Conservation (phyloP, 2,113 vertebrate species). For the human region GRCh38 chr6:89583001-89583500, state of each 20-base stretch:
- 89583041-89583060: rapidly evolving
- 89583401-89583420: not conserved
- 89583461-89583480: not conserved
- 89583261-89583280: not conserved
- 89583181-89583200: not conserved
- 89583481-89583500: not conserved
- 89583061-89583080: not conserved
- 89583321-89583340: not conserved
- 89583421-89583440: not conserved
- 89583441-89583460: not conserved
- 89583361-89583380: not conserved
- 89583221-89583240: not conserved
- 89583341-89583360: not conserved
- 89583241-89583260: not conserved
- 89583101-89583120: not conserved
- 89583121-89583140: not conserved
- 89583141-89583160: not conserved
- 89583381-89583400: not conserved
- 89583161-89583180: not conserved
- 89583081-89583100: not conserved
- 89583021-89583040: not conserved
- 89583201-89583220: not conserved
- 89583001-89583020: not conserved
- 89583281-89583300: not conserved
- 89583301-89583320: not conserved